Conservation (phyloP, 2,888 invertebrate genomes). For the Herminia tarsipennalis region DNA sequence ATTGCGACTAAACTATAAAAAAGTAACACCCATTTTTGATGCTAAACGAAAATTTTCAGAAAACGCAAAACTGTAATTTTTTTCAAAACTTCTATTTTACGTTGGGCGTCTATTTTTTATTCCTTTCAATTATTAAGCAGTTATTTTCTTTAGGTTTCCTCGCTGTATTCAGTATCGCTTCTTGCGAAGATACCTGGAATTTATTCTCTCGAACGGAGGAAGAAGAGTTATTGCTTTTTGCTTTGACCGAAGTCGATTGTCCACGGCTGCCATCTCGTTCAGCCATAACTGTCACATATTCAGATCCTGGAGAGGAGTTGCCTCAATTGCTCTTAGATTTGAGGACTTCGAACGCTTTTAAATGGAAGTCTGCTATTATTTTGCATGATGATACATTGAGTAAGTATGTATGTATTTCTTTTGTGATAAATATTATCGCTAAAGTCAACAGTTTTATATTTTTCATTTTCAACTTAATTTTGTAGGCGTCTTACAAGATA, state of each 20-base stretch:
- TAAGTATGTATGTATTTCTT: no score
- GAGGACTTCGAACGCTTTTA: conserved; percentile 86
- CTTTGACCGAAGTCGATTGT: conserved; percentile 92
- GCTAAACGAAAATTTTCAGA: no score
- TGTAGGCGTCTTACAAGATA: no score
- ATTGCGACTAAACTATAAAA: no score
- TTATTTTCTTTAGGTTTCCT: conserved; percentile 85
- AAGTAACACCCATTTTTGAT: no score
- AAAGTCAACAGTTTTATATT: no score
- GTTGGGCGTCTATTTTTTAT: no score
- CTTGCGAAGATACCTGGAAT: conserved; percentile 91
- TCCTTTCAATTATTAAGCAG: no score
- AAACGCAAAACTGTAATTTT: no score
- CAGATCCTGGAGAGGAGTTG: conserved; percentile 89
- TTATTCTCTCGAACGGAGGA: conserved; percentile 87
- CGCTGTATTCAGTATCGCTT: conserved; percentile 90
- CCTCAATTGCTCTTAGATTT: conserved; percentile 92
- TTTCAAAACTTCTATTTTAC: no score
- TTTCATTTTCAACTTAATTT: no score
- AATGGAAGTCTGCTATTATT: conserved; percentile 90
- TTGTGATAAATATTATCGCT: no score
- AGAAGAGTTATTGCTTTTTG: conserved; percentile 89
- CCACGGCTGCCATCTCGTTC: conserved; percentile 88
- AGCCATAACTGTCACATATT: conserved; percentile 90
- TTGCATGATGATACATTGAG: conserved; percentile 91